These are phyloP conservation scores for Mythimna ferrago DNA, from an alignment of 2,888 invertebrate genomes.

Conservation along the genomic window DNA sequence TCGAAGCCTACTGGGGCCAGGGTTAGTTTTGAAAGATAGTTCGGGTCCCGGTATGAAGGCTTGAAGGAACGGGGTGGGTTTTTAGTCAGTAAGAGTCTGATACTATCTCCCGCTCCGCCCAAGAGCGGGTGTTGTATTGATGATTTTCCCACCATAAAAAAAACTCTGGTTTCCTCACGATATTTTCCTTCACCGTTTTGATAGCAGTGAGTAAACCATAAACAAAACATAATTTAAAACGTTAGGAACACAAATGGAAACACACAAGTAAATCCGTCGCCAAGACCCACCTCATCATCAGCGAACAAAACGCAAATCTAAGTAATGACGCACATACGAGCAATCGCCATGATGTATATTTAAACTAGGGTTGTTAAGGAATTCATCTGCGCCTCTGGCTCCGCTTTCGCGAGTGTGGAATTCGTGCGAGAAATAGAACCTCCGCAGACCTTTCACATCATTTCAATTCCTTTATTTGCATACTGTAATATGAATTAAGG, in stretches of 20 bases:
- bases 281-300: slow-evolving; percentile 45
- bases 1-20: no score
- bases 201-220: neutral
- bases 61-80: no score
- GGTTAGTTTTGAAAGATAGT: no score
- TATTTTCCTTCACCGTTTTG: no score
- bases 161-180: no score
- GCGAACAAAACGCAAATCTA: slow-evolving; percentile 55
- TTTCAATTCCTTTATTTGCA: no score
- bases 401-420: neutral
- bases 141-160: no score
- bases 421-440: neutral
- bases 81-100: no score
- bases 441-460: neutral
- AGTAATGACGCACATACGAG: slow-evolving; percentile 40
- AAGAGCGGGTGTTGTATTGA: no score
- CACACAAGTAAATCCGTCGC: slow-evolving; percentile 38
- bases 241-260: slow-evolving; percentile 25
- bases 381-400: neutral
- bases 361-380: slow-evolving; percentile 7
- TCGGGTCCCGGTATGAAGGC: no score
- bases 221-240: slow-evolving; percentile 29
- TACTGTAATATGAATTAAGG: no score
- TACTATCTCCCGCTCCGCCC: no score
- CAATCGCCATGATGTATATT: slow-evolving; percentile 58